Conservation (phyloP, 2,888 invertebrate species). For the Diarsia rubi region DNA sequence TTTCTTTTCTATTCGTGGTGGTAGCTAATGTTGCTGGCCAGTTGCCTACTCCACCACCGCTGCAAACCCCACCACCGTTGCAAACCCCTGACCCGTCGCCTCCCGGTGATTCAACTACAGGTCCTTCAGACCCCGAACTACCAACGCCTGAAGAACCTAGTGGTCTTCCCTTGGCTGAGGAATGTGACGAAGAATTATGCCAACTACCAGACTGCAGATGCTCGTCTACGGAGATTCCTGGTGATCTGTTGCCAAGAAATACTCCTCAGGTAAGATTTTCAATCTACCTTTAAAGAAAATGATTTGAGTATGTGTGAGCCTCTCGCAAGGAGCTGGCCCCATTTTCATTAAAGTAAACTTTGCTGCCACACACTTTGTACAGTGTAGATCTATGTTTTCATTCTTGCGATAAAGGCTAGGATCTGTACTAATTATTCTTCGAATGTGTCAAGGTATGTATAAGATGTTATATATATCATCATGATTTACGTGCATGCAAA, state of each 20-base stretch:
- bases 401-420: background rate
- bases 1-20: slow-evolving; percentile 42
- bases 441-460: background rate
- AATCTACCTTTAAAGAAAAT: background rate
- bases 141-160: background rate
- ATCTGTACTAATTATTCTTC: background rate
- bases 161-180: slow-evolving; percentile 73
- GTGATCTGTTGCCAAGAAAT: slow-evolving; percentile 79
- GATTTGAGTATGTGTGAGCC: background rate
- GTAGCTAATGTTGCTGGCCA: slow-evolving; percentile 47
- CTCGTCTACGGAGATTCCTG: slow-evolving; percentile 85
- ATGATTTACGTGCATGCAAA: background rate
- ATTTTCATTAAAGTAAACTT: background rate
- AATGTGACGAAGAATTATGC: slow-evolving; percentile 80
- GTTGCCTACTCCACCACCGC: background rate
- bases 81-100: slow-evolving; percentile 19
- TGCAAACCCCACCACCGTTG: slow-evolving; percentile 16
- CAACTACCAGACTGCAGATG: slow-evolving; percentile 90
- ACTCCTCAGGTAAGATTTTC: slow-evolving; percentile 87
- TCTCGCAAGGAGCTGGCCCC: background rate
- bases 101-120: background rate
- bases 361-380: background rate
- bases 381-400: background rate
- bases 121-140: background rate
- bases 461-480: background rate